Base-by-base conservation (phyloP, 2,113 vertebrate genomes). In the Rhodinocichla rosea region DNA sequence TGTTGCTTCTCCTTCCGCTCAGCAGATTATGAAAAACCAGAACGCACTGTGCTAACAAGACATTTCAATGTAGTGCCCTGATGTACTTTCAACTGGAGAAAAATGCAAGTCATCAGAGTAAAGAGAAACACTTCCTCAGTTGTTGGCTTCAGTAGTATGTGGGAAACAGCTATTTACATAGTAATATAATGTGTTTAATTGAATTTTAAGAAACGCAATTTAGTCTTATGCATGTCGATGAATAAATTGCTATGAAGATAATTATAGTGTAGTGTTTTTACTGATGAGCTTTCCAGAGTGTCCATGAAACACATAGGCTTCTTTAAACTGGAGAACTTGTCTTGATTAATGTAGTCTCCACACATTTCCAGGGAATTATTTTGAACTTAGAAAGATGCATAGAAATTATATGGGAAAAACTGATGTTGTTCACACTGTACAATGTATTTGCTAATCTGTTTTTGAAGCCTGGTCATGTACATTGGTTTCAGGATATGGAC, bases 241-340 rank as follows among this genome's bases (percentile, higher is more conserved):
- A 75, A 92, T 64, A 87, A 93, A 71, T 50, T 75, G n/a, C 73
- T 75, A 19, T 78, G 65, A 71, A 90, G 73, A 53, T 95, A 93
- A 78, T 93, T 71, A 55, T 11, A 37, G 30, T 63, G 23, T 83
- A 71, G 82, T 70, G 47, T 63, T 91, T 89, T 92, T 90, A 53
- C 76, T 92, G 71, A 84, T 69, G 76, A 71, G 44, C 71, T 94
- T 92, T 94, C 71, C 20, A 14, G 53, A 68, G 23, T 56, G 39
- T 60, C 67, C 40, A 11, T 71, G 87, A 83, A 90, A 88, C 27
- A 28, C 40, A 50, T 23, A 73, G 56, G 18, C 26, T 8, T 75
- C 62, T 82, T 91, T 83, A 80, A 84, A 83, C 42, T 64, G 65
- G 59, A 69, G 39, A 74, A 56, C 68, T 53, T 81, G 9, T 69